Evolutionary conservation across 2,113 vertebrate species (phyloP).

Genomic region (Calonectris borealis): DNA sequence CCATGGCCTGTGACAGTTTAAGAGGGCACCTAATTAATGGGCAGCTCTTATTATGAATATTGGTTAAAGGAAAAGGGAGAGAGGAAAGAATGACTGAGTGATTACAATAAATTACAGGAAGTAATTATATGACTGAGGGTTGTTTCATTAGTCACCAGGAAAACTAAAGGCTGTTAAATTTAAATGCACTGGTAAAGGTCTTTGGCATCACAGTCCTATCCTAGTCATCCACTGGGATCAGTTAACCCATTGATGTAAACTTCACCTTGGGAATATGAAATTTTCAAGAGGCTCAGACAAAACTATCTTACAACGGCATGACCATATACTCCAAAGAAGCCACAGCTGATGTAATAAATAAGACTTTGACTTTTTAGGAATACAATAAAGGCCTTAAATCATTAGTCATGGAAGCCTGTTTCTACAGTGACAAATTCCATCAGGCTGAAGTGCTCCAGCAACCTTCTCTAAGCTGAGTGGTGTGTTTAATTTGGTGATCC

Average conservation of each 20-base stretch:
- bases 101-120: conserved; percentile 42
- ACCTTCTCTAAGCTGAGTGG: not conserved
- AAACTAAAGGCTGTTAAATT: not conserved
- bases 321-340: not conserved
- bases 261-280: not conserved
- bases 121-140: not conserved
- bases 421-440: conserved; percentile 32
- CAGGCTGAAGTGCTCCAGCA: not conserved
- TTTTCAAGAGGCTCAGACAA: not conserved
- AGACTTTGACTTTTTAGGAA: not conserved
- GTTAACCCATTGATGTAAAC: not conserved
- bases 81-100: not conserved
- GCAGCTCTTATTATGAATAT: conserved; percentile 7
- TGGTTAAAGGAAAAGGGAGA: conserved; percentile 5
- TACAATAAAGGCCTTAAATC: not conserved
- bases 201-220: not conserved
- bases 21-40: conserved; percentile 51
- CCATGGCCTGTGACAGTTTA: conserved; percentile 35
- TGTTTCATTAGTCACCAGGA: conserved; percentile 2
- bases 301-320: not conserved
- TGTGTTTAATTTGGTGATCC: conserved; percentile 46
- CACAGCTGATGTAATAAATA: not conserved
- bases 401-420: not conserved
- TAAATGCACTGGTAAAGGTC: not conserved
- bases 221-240: not conserved